Evolutionary conservation across 2,888 invertebrate genomes (phyloP).

Genomic region (Trichogramma evanescens): DNA sequence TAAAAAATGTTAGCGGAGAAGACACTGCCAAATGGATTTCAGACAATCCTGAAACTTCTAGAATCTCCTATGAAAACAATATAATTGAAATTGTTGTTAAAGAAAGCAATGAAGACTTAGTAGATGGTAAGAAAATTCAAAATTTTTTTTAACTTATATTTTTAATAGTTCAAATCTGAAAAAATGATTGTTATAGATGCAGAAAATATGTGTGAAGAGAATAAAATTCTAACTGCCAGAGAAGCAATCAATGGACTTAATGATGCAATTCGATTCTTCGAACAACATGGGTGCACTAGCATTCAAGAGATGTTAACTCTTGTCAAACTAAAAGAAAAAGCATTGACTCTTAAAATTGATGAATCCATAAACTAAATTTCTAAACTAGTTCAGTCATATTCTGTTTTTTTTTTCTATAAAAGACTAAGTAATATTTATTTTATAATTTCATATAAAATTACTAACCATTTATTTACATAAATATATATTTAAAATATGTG

Average conservation of each 20-base stretch:
- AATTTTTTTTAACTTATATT: neutral
- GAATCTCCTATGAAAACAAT: constrained; percentile 9
- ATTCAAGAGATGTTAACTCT: constrained; percentile 16
- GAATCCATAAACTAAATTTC: neutral
- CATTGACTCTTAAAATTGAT: constrained; percentile 15
- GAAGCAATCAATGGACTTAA: constrained; percentile 14
- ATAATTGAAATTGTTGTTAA: constrained; percentile 12
- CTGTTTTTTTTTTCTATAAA: too few species aligned
- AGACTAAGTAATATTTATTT: too few species aligned
- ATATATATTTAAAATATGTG: too few species aligned
- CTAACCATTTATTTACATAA: too few species aligned
- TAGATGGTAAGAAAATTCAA: constrained; percentile 8
- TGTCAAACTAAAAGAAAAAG: constrained; percentile 17
- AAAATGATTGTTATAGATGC: constrained; percentile 9
- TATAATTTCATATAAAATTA: too few species aligned
- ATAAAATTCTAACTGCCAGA: constrained; percentile 11
- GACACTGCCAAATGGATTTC: constrained; percentile 15
- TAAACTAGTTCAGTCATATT: too few species aligned
- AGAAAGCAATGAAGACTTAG: constrained; percentile 8
- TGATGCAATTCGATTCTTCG: constrained; percentile 15
- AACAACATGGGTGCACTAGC: constrained; percentile 13
- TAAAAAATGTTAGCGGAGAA: constrained; percentile 5
- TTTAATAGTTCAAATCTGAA: neutral
- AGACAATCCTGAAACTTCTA: constrained; percentile 6
- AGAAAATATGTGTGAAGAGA: constrained; percentile 13